Evolutionary conservation across 2,113 vertebrate species (phyloP).

Genomic region (Onychorhynchus coronatus): DNA sequence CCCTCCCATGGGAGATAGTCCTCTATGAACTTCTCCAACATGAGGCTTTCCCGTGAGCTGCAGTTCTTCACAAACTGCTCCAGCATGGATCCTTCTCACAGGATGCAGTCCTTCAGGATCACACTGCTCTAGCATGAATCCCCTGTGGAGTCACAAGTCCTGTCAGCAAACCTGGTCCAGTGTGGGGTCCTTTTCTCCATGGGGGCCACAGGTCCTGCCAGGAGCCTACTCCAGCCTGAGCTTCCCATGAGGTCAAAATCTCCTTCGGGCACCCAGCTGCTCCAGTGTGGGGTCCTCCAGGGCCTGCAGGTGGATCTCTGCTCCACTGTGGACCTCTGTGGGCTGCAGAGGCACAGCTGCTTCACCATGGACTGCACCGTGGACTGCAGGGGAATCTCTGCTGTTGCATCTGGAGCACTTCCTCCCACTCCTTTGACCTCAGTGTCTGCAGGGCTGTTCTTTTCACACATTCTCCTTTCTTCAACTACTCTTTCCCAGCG

Average conservation of each 20-base stretch:
- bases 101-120: not conserved
- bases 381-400: not conserved
- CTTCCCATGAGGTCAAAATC: accelerated
- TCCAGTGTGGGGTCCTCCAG: not conserved
- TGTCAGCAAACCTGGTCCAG: no score
- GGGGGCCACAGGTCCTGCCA: not conserved
- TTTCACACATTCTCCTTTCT: not conserved
- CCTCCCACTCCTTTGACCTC: not conserved
- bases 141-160: not conserved
- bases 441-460: not conserved
- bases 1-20: not conserved
- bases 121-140: not conserved
- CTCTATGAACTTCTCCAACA: not conserved
- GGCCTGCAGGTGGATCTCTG: not conserved
- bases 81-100: not conserved
- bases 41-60: not conserved
- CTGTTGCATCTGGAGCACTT: accelerated
- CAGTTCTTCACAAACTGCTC: not conserved
- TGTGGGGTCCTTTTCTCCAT: no score
- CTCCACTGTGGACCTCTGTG: not conserved
- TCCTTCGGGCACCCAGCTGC: not conserved
- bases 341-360: not conserved
- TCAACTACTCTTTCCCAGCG: not conserved
- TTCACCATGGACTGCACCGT: accelerated
- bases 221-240: not conserved